Evolutionary conservation across 2,888 invertebrate genomes (phyloP).

Genomic region (Drosophila sordidula): DNA sequence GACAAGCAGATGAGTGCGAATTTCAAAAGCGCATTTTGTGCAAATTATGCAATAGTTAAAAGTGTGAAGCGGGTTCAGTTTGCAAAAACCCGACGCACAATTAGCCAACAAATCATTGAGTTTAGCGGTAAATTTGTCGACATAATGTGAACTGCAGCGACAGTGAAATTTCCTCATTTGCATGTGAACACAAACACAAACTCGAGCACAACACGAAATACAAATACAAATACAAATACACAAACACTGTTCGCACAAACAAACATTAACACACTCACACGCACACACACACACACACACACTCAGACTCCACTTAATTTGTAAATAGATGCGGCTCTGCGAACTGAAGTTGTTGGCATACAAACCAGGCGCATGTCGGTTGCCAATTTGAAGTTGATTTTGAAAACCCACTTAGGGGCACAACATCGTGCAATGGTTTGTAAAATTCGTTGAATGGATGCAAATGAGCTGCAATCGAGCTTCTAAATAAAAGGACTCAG

Average conservation of each 20-base stretch:
- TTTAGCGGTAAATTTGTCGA: constrained; percentile 44
- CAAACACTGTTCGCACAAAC: constrained; percentile 8
- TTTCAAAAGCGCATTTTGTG: constrained; percentile 55
- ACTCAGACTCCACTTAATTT: constrained; percentile 53
- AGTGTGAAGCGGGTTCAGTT: constrained; percentile 3
- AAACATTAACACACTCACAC: constrained; percentile 4
- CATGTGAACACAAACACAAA: constrained; percentile 28
- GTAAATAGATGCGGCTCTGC: constrained; percentile 50
- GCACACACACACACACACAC: not conserved
- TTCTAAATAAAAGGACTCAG: constrained; percentile 9
- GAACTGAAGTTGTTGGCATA: constrained; percentile 43
- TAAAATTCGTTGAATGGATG: constrained; percentile 38
- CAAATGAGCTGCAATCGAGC: constrained; percentile 38
- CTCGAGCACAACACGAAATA: constrained; percentile 8
- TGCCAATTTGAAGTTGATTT: constrained; percentile 53
- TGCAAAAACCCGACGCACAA: constrained; percentile 22
- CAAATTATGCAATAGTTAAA: constrained; percentile 19
- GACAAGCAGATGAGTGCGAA: constrained; percentile 47
- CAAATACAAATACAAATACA: constrained; percentile 11
- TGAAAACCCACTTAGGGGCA: constrained; percentile 39
- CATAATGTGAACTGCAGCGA: constrained; percentile 31
- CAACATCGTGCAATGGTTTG: constrained; percentile 30
- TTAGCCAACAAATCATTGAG: constrained; percentile 40
- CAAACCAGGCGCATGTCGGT: constrained; percentile 31
- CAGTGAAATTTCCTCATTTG: constrained; percentile 33